Base-by-base conservation (phyloP, 2,113 vertebrate species). In the Marcusenius ussheri region DNA sequence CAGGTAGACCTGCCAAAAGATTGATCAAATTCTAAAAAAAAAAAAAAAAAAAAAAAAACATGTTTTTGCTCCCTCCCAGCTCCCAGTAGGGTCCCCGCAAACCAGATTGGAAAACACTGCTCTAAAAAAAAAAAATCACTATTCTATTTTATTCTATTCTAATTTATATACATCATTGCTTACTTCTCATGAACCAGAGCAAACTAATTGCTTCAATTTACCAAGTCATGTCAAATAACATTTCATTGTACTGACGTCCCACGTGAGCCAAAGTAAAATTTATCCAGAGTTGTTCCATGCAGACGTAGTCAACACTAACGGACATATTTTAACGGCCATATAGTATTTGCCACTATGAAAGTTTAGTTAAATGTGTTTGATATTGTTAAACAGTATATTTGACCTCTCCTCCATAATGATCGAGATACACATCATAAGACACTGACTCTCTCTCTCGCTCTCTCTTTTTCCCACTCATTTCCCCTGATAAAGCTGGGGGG, bases 1-100 rank as follows among this genome's bases (percentile, higher is more conserved):
- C 97, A 99, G 98, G 98, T 98, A 93, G 70, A 93, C 10, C 49
- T 62, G 51, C 7, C 24, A 46, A 83, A 46, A 42, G 31, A 46
- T 19, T 46, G 77, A 31, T 83, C 80, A 83, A 15, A 77, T 3
- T 66, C 58, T 42, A 42, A 42, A 0, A 42, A 42, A 3, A 42
- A 42, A 42, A 39, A 3, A 42, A 42, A 42, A 39, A 1, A 39
- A 39, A 39, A 3, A 3, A 39, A 39, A 42, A 42, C 39, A 42
- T 66, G n/a, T 66, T 66, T 66, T 66, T 31, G 62, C 27, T 70
- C 9, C 27, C 62, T 70, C 27, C 27, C 62, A 70, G 62, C 3
- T 70, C 10, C 62, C 10, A n/a, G 56, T 3, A 62, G 56, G 8
- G 24, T 56, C 53, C 19, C 53, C 1, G 53, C 53, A 56, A 56